Evolutionary conservation across 1,140 invertebrate species (phyloP), one percentile per base, ranked within the genome.

Genomic region (Plectrocnemia conspersa): DNA sequence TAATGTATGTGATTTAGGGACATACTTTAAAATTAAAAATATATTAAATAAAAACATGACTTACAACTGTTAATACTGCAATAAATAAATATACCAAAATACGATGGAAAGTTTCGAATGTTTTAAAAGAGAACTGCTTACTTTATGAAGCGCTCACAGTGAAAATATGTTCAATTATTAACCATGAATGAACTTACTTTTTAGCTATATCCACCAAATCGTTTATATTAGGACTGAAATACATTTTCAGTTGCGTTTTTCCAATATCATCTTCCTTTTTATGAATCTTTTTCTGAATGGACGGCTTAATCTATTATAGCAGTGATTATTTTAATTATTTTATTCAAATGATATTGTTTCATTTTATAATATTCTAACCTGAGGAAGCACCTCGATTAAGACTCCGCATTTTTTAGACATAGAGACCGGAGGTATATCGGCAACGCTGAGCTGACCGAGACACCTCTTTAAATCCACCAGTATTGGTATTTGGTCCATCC

Each of bases 401-500:
- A 72, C 67, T 61, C 65, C 22, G 62, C 65, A 24, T 64, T 66
- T 45, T 1, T 38, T 52, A 66, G 66, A 0, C 67, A 54, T 9
- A 63, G 58, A 1, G 0, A 4, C 35, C 2, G 15, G 4, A 25
- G 69, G 68, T 29, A 68, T 70, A 44, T 76, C 70, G 0, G 70
- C 69, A 1, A 74, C 69, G 1, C 68, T 64, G 18, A 76, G 60
- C 18, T 66, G 65, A 27, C 73, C 73, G 2, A 91, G 68, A 70
- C 82, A 88, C 66, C 80, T 77, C 68, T 87, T 83, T 3, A 91
- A 68, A 35, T 89, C 85, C 6, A 80, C 74, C 2, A 91, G 66
- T 9, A 86, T 84, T 1, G 86, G 79, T 48, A 91, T 69, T 71
- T 91, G 88, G 65, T 90, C 88, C 25, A 91, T 52, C 9, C 86